Evolutionary conservation across 2,888 invertebrate genomes (phyloP).

Genomic region (Beris chalybata): DNA sequence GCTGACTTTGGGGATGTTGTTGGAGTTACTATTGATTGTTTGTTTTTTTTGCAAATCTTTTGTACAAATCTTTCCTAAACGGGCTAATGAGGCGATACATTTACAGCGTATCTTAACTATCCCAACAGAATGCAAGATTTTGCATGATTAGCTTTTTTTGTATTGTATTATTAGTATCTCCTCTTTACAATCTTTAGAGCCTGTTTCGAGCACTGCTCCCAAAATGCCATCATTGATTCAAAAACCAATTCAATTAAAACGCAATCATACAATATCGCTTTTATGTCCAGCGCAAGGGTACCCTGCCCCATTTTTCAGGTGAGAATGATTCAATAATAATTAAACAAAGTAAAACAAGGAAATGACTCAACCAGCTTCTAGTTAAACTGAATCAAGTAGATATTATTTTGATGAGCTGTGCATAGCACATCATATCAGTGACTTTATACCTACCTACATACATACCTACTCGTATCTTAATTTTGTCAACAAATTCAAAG

Average conservation of each 20-base stretch:
- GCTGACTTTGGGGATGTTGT: too few species aligned
- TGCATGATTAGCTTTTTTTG: too few species aligned
- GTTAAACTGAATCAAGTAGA: not conserved
- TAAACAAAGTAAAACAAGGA: not conserved
- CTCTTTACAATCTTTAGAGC: slow-evolving; percentile 50
- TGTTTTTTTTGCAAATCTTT: too few species aligned
- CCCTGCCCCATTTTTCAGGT: slow-evolving; percentile 75
- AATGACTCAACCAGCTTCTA: not conserved
- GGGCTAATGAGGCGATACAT: too few species aligned
- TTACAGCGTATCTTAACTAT: too few species aligned
- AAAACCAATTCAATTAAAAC: slow-evolving; percentile 50
- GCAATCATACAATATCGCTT: slow-evolving; percentile 52
- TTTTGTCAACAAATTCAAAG: slow-evolving; percentile 41
- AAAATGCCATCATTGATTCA: slow-evolving; percentile 56
- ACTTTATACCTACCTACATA: too few species aligned
- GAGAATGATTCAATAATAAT: slow-evolving; percentile 36
- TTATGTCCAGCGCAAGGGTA: slow-evolving; percentile 76
- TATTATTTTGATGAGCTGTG: not conserved
- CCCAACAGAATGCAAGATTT: too few species aligned
- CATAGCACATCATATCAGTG: too few species aligned
- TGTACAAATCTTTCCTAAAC: too few species aligned
- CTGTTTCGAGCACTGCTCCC: slow-evolving; percentile 59
- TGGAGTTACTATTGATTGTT: too few species aligned
- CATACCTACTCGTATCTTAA: not conserved
- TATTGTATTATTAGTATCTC: too few species aligned